Percentiles rank a stretch among this genome's conserved stretches.
Evolutionary conservation across 2,797 vertebrate species (phyloP).

Genomic region (Syndactyla subalaris): DNA sequence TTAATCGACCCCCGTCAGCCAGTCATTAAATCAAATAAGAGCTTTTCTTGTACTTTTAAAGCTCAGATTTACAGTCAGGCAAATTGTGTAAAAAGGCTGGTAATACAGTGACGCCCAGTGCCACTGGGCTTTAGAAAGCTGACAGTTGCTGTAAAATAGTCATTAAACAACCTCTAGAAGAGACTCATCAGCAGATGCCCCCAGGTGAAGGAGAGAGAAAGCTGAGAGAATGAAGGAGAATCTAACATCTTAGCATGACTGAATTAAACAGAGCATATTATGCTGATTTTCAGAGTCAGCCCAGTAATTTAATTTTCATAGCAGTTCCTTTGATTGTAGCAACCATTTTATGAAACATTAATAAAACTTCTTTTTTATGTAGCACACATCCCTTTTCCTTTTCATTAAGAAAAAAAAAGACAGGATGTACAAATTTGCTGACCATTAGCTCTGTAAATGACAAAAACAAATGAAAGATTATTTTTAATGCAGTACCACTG

Average conservation of each 20-base stretch:
- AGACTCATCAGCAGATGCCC: constrained; percentile 87
- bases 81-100: constrained; percentile 81
- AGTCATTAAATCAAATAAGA: constrained; percentile 82
- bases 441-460: constrained; percentile 75
- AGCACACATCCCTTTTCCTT: constrained; percentile 76
- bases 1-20: constrained; percentile 72
- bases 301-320: constrained; percentile 85
- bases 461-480: constrained; percentile 60
- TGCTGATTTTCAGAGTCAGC: constrained; percentile 84
- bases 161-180: constrained; percentile 86
- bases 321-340: constrained; percentile 84
- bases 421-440: constrained; percentile 77
- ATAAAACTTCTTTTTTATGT: constrained; percentile 78
- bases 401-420: constrained; percentile 75
- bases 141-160: constrained; percentile 86
- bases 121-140: constrained; percentile 82
- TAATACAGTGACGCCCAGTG: constrained; percentile 79
- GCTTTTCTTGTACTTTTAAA: constrained; percentile 79
- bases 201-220: constrained; percentile 84
- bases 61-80: constrained; percentile 78
- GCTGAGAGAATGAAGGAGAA: constrained; percentile 82
- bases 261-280: constrained; percentile 86
- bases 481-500: constrained; percentile 53
- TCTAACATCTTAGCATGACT: constrained; percentile 84
- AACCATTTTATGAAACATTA: constrained; percentile 85